Conservation (phyloP, 2,888 invertebrate species). For the Apamea sordens region DNA sequence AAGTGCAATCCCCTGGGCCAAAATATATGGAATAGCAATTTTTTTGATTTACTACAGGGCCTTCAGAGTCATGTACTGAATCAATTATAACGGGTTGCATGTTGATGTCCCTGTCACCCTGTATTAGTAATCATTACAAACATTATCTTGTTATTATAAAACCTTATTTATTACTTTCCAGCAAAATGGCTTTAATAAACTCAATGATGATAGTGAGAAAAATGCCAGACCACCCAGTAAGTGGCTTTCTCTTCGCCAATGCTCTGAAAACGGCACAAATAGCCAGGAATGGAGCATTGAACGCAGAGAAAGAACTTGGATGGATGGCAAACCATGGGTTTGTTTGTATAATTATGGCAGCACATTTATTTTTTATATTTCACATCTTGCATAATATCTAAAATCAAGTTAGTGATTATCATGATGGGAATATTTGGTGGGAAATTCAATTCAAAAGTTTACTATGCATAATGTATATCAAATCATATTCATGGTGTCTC, state of each 20-base stretch:
- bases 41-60: background rate
- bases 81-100: background rate
- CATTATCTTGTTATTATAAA: background rate
- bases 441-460: background rate
- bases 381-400: background rate
- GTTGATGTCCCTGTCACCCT: background rate
- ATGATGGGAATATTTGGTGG: background rate
- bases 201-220: constrained; percentile 55
- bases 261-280: constrained; percentile 22
- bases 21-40: background rate
- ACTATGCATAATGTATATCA: too few species aligned
- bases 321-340: constrained; percentile 47
- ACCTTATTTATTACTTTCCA: constrained; percentile 14
- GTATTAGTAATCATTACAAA: background rate
- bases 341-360: constrained; percentile 21
- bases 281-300: constrained; percentile 51
- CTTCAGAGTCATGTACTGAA: background rate
- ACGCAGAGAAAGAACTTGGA: constrained; percentile 62
- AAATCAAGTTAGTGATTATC: background rate
- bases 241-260: constrained; percentile 45
- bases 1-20: background rate
- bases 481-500: constrained; percentile 28
- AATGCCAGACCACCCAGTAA: constrained; percentile 25
- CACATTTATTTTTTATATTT: background rate
- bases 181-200: constrained; percentile 40